Evolutionary conservation across 2,888 invertebrate genomes (phyloP), one percentile per base, ranked within the genome.

Genomic region (Muschampia plurimacula): DNA sequence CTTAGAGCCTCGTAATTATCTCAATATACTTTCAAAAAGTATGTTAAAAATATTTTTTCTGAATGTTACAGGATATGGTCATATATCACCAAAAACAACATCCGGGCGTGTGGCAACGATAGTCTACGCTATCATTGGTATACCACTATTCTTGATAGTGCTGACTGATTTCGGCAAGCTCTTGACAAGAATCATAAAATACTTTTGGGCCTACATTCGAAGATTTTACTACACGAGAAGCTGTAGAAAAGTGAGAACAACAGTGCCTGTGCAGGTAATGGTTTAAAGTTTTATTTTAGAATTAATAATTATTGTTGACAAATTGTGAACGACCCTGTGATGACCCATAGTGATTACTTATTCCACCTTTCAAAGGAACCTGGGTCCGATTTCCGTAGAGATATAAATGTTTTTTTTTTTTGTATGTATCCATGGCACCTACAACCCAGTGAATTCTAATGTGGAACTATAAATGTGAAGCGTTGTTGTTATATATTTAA

Each of bases 81-180:
- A 99, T 89, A 98, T 99, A 81, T 97, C 97, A 65, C 99, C 99
- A 0, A 97, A 97, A 79, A 99, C 99, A 12, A 96, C 93, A 7
- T 96, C 96, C 12, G 99, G 99, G 9, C 96, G 97, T 76, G 96
- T 97, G 0, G 95, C 98, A 65, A 99, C 99, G 0, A 98, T 99
- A 77, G 93, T 98, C 39, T 99, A 99, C 88, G 98, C 99, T 41
- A 96, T 98, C 75, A 96, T 99, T 76, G 99, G 99, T 12, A 99
- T 99, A 82, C 99, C 99, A 0, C 95, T 99, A 82, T 99, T 99
- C 90, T 95, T 99, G 79, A 98, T 99, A 72, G 96, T 99, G 15
- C 90, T 99, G 78, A 98, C 99, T 55, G 99, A 99, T 93, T 97
- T 99, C 85, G 99, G 99, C 78, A 99, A 98, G 94, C 95, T 98